Conservation (phyloP, 2,888 invertebrate species). For the Entomobrya multifasciata region DNA sequence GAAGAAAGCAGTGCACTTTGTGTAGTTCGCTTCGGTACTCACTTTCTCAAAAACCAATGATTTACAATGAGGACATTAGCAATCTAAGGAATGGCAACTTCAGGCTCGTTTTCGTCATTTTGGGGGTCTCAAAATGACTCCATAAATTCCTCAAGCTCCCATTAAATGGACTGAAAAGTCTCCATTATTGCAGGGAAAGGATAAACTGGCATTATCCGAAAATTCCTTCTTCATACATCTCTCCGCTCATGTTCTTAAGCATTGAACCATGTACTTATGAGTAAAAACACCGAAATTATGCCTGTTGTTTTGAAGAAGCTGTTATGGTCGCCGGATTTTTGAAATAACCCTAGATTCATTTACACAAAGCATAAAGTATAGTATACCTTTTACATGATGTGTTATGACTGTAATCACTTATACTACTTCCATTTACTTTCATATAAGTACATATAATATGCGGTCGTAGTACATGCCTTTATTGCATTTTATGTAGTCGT, state of each 20-base stretch:
- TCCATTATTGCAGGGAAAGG: slow-evolving; percentile 79
- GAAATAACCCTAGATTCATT: slow-evolving; percentile 15
- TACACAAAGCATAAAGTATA: neutral
- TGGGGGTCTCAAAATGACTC: slow-evolving; percentile 77
- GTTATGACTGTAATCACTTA: neutral
- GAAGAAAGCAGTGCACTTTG: too few relatives aligned
- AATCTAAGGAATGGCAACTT: slow-evolving; percentile 54
- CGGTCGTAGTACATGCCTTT: too few relatives aligned
- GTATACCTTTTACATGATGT: too few relatives aligned
- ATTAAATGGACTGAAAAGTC: slow-evolving; percentile 80
- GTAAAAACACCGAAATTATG: neutral
- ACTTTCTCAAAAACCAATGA: slow-evolving; percentile 54
- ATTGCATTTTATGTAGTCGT: neutral
- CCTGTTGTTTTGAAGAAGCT: neutral
- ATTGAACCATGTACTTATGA: neutral
- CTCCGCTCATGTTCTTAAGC: neutral
- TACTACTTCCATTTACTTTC: neutral
- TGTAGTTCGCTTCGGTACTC: neutral
- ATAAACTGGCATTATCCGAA: slow-evolving; percentile 71
- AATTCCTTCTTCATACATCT: slow-evolving; percentile 65
- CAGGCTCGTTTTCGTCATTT: slow-evolving; percentile 78
- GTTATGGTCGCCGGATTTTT: slow-evolving; percentile 21
- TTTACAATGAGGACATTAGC: slow-evolving; percentile 59
- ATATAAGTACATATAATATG: neutral
- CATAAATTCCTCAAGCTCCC: slow-evolving; percentile 79